Percentiles rank a stretch among this genome's conserved stretches.
phyloP scores from a whole-genome alignment of 2,888 invertebrate genomes.

The Melieria picta region DNA sequence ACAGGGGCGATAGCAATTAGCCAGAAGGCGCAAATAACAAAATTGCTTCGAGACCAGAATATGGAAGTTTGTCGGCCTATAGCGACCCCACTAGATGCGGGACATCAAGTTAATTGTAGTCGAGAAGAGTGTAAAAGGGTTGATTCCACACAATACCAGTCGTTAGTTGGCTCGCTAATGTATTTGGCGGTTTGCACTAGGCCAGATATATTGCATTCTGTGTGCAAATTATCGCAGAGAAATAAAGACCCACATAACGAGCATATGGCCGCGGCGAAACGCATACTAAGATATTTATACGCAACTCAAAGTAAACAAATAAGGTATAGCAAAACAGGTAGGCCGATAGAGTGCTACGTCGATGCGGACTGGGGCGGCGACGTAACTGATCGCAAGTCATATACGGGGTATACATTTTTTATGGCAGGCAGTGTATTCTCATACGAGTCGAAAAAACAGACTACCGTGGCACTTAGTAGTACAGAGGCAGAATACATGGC shows the following conservation, averaged over 20 bases:
- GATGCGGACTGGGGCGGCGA: too few relatives aligned
- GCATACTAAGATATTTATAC: slow-evolving; percentile 28
- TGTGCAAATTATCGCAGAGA: slow-evolving; percentile 41
- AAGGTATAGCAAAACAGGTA: slow-evolving; percentile 15
- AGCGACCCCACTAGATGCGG: slow-evolving; percentile 24
- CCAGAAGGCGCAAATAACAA: slow-evolving; percentile 23
- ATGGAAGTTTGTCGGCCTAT: slow-evolving; percentile 35
- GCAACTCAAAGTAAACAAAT: slow-evolving; percentile 15
- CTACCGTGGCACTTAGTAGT: slow-evolving; percentile 39
- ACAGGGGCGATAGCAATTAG: slow-evolving; percentile 24
- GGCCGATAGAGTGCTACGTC: too few relatives aligned
- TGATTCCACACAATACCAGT: slow-evolving; percentile 39
- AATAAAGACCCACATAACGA: slow-evolving; percentile 41
- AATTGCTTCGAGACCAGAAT: slow-evolving; percentile 16
- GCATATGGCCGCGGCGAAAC: slow-evolving; percentile 40
- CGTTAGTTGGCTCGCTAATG: slow-evolving; percentile 37
- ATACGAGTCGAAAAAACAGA: slow-evolving; percentile 40
- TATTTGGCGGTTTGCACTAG: slow-evolving; percentile 40
- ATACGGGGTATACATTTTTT: slow-evolving; percentile 35
- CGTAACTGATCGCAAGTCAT: too few relatives aligned
- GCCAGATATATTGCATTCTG: slow-evolving; percentile 43
- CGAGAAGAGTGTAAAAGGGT: too few relatives aligned
- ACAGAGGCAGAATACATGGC: slow-evolving; percentile 40
- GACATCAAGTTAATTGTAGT: too few relatives aligned
- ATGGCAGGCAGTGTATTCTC: slow-evolving; percentile 38